Percentiles rank a stretch among this genome's conserved stretches.
phyloP scores from a whole-genome alignment of 1,140 invertebrate genomes.

The Drosophila tani region DNA sequence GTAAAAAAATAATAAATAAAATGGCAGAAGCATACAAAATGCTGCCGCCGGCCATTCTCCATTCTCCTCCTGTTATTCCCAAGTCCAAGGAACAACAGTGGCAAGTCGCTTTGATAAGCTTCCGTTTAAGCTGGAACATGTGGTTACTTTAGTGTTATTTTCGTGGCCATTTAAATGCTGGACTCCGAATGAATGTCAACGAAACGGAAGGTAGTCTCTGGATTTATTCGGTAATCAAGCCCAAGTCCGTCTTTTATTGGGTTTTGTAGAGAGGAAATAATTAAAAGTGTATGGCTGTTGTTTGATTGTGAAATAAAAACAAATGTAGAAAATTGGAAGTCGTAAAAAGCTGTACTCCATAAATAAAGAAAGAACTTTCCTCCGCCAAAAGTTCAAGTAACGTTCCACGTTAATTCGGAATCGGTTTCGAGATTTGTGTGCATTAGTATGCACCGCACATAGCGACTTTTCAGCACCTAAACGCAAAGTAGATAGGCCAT shows the following conservation, averaged over 20 bases:
- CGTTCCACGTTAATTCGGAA: constrained; percentile 1
- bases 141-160: constrained; percentile 27
- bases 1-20: constrained; percentile 52
- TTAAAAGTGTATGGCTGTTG: constrained; percentile 6
- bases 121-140: constrained; percentile 27
- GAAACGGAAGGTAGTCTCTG: constrained; percentile 5
- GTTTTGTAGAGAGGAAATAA: constrained; percentile 8
- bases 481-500: constrained; percentile 42
- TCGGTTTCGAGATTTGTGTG: constrained; percentile 4
- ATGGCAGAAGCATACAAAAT: constrained; percentile 32
- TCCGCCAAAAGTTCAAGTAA: constrained; percentile 8
- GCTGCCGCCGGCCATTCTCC: constrained; percentile 30
- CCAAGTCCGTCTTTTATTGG: constrained; percentile 13
- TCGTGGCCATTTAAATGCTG: constrained; percentile 35
- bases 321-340: constrained; percentile 9
- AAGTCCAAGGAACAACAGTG: constrained; percentile 15
- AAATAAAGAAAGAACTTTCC: constrained; percentile 3
- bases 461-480: constrained; percentile 43
- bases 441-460: constrained; percentile 33
- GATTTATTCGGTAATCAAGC: constrained; percentile 17
- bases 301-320: constrained; percentile 2
- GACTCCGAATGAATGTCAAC: constrained; percentile 8
- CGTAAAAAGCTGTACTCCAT: background rate
- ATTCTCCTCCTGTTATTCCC: constrained; percentile 6
- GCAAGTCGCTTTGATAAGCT: constrained; percentile 30